phyloP scores from a whole-genome alignment of 2,113 vertebrate species.

The Otis tarda region DNA sequence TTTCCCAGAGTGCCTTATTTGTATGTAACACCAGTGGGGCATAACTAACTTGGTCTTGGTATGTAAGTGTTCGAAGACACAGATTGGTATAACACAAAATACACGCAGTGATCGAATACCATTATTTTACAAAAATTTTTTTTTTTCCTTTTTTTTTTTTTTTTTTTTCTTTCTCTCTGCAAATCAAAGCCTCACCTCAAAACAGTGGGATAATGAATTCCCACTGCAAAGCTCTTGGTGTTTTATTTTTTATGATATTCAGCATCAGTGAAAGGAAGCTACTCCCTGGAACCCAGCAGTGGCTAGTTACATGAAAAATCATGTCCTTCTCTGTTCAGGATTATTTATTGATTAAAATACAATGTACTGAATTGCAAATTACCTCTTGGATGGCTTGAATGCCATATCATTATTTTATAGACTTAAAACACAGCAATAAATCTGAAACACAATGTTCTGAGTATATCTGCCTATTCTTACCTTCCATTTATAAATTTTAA shows the following conservation, averaged over 20 bases:
- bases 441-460: neutral
- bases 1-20: neutral
- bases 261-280: neutral
- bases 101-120: neutral
- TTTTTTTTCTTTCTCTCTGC: fast-evolving
- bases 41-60: neutral
- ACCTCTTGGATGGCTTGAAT: neutral
- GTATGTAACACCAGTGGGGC: neutral
- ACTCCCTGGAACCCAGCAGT: neutral
- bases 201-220: neutral
- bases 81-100: neutral
- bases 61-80: neutral
- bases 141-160: neutral
- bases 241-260: neutral
- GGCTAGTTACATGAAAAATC: neutral
- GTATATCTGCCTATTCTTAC: neutral
- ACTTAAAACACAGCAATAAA: neutral
- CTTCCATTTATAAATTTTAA: conserved; percentile 4
- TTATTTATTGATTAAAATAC: conserved; percentile 30
- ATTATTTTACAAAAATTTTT: neutral
- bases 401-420: neutral
- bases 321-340: neutral
- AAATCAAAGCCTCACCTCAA: neutral
- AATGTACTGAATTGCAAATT: neutral
- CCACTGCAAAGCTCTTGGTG: neutral